Evolutionary conservation across 2,797 vertebrate species (phyloP).

Genomic region (Antrozous pallidus): DNA sequence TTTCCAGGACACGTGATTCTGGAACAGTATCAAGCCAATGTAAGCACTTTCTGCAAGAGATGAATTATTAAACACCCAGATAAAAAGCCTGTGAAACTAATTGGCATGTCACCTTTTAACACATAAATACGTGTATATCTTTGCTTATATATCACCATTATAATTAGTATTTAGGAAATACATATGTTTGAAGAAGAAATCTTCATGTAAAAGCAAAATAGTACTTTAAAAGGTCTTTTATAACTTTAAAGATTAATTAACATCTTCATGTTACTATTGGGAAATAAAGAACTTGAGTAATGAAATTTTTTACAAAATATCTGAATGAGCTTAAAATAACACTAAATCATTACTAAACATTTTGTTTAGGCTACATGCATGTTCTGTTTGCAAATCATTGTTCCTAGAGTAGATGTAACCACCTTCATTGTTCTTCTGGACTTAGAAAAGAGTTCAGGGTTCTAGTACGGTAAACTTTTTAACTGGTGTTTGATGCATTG

Average conservation of each 20-base stretch:
- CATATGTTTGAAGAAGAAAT: slow-evolving; percentile 19
- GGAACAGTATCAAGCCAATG: slow-evolving; percentile 97
- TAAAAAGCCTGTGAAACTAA: slow-evolving; percentile 1
- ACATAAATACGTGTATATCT: not conserved
- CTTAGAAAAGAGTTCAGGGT: not conserved
- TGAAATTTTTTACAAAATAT: slow-evolving; percentile 14
- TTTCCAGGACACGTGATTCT: slow-evolving; percentile 95
- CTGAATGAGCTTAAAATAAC: not conserved
- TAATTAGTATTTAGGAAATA: not conserved
- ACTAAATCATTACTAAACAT: not conserved
- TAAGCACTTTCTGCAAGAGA: slow-evolving; percentile 79
- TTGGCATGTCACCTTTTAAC: not conserved
- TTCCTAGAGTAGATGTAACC: not conserved
- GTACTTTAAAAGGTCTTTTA: slow-evolving; percentile 18
- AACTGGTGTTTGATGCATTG: slow-evolving; percentile 13
- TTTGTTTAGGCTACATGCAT: not conserved
- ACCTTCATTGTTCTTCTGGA: not conserved
- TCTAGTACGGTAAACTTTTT: slow-evolving; percentile 14
- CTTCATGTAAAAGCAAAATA: slow-evolving; percentile 34
- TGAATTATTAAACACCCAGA: slow-evolving; percentile 16
- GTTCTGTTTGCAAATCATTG: slow-evolving; percentile 6
- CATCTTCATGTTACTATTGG: not conserved
- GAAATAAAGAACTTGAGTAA: not conserved
- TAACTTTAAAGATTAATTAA: slow-evolving; percentile 37
- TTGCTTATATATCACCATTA: not conserved